Conservation (phyloP, 2,113 vertebrate genomes). For the Panurus biarmicus region DNA sequence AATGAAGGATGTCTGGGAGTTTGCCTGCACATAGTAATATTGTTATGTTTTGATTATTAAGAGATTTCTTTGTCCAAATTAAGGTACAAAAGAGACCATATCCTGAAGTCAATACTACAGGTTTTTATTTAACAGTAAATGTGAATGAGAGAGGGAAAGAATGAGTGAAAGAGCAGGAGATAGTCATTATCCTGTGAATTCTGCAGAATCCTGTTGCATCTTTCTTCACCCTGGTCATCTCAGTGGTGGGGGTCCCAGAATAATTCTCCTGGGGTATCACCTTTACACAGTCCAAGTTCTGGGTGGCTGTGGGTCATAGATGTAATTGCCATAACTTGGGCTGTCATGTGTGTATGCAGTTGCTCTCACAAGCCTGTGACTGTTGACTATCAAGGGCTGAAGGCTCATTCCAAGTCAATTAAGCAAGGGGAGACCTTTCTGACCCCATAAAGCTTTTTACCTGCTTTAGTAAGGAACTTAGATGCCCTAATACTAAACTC, state of each 20-base stretch:
- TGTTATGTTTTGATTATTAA: neutral
- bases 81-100: neutral
- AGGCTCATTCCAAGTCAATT: neutral
- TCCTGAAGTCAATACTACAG: neutral
- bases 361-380: fast-evolving
- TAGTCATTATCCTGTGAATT: fast-evolving
- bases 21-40: neutral
- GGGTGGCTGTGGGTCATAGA: fast-evolving
- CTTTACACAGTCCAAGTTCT: neutral
- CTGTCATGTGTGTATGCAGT: neutral
- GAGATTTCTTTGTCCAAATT: neutral
- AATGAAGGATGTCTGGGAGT: neutral
- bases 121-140: neutral
- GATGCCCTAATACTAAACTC: neutral
- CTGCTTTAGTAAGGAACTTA: neutral
- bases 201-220: neutral
- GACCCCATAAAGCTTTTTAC: neutral
- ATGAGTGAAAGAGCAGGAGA: neutral
- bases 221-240: neutral
- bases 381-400: neutral
- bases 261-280: neutral
- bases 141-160: neutral
- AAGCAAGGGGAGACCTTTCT: neutral
- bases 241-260: neutral
- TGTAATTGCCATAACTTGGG: neutral